These are phyloP conservation scores for Euwallacea fornicatus DNA, from an alignment of 1,140 invertebrate species.

Conservation along the genomic window DNA sequence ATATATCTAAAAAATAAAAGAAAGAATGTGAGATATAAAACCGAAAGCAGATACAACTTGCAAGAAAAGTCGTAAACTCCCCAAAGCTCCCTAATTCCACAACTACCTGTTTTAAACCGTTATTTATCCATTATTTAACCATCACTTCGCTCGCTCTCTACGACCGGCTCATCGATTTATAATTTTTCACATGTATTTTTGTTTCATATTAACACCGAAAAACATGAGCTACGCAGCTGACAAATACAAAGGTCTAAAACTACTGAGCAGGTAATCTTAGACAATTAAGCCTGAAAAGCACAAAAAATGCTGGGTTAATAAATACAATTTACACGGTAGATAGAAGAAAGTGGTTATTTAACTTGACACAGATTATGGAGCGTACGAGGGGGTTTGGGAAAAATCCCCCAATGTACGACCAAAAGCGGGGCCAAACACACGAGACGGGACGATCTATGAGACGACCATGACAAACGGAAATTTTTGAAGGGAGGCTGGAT, in stretches of 20 bases:
- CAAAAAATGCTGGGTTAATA: conserved; percentile 18
- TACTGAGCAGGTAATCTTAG: conserved; percentile 16
- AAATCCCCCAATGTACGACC: conserved; percentile 13
- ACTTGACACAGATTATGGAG: conserved; percentile 12
- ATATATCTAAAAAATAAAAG: too few species aligned
- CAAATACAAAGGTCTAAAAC: conserved; percentile 21
- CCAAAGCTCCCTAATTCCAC: too few species aligned
- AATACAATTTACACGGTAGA: too few species aligned
- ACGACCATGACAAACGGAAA: conserved; percentile 13
- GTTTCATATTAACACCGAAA: conserved; percentile 11
- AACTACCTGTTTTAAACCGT: too few species aligned
- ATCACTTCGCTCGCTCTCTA: too few species aligned
- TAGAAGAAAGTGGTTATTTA: too few species aligned
- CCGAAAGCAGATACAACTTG: too few species aligned
- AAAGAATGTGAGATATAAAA: too few species aligned
- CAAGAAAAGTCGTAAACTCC: too few species aligned
- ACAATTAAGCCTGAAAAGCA: conserved; percentile 29
- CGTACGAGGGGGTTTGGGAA: conserved; percentile 18
- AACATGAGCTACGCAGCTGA: neutral
- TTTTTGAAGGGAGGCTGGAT: too few species aligned
- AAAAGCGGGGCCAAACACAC: conserved; percentile 43
- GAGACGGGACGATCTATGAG: conserved; percentile 41
- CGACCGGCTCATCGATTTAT: too few species aligned
- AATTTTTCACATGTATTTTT: neutral
- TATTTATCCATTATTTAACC: too few species aligned